These are phyloP conservation scores for Magallana gigas DNA, from an alignment of 1,140 invertebrate genomes.

Conservation along the genomic window DNA sequence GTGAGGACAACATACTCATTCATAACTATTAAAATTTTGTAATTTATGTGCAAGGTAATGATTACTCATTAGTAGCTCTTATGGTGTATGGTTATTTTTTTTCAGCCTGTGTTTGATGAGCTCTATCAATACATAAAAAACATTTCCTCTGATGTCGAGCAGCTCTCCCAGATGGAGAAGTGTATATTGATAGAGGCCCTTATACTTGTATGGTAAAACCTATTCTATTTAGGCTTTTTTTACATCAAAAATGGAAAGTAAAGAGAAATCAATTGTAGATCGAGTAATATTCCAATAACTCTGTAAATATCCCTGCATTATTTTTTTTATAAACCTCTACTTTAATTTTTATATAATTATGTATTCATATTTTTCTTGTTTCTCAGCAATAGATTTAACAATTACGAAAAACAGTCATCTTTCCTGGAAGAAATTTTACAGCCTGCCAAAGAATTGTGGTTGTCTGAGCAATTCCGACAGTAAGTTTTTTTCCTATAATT, in stretches of 20 bases:
- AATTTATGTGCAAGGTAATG: not conserved
- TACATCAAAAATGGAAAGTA: no score
- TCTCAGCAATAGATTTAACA: constrained; percentile 92
- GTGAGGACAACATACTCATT: constrained; percentile 70
- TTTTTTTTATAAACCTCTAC: no score
- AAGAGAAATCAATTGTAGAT: no score
- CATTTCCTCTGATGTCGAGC: constrained; percentile 84
- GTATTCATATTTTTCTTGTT: not conserved
- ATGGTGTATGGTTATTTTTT: not conserved
- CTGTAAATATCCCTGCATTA: no score
- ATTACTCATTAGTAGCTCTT: not conserved
- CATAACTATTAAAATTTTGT: not conserved
- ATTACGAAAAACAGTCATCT: constrained; percentile 90
- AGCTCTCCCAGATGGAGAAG: constrained; percentile 91
- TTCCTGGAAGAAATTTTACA: constrained; percentile 90
- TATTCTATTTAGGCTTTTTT: not conserved
- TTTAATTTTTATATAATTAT: no score
- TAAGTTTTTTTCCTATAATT: constrained; percentile 64
- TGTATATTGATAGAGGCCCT: constrained; percentile 84
- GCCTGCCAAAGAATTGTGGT: constrained; percentile 80
- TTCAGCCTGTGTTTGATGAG: constrained; percentile 90
- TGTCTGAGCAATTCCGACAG: constrained; percentile 73
- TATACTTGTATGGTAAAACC: constrained; percentile 78
- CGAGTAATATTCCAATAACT: no score
- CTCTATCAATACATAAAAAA: constrained; percentile 87